Conservation (phyloP, 1,140 invertebrate genomes). For the Pseudachorutes palmiensis region DNA sequence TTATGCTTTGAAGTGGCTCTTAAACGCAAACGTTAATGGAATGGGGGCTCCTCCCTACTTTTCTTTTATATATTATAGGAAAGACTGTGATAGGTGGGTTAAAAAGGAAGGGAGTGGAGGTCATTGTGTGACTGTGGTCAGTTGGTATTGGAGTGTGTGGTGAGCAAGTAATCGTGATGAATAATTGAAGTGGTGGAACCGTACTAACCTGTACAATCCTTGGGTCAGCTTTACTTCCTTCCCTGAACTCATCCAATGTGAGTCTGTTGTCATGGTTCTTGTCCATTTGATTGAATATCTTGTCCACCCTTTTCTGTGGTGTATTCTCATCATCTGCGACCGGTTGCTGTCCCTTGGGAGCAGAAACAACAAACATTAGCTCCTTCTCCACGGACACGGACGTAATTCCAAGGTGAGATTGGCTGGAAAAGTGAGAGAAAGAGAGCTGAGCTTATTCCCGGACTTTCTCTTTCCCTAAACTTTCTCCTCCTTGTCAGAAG, state of each 20-base stretch:
- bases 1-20: too few species aligned
- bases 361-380: conserved; percentile 17
- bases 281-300: conserved; percentile 97
- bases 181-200: background rate
- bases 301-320: conserved; percentile 89
- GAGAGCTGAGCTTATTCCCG: too few species aligned
- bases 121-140: background rate
- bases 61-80: background rate
- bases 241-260: conserved; percentile 94
- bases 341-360: conserved; percentile 71
- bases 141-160: background rate
- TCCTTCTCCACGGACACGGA: too few species aligned
- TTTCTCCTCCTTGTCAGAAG: too few species aligned
- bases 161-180: background rate
- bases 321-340: conserved; percentile 88
- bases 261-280: conserved; percentile 96
- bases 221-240: conserved; percentile 96
- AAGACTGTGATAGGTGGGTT: background rate
- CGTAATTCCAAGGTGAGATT: too few species aligned
- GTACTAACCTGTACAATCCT: conserved; percentile 79
- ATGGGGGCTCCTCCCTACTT: too few species aligned
- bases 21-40: too few species aligned
- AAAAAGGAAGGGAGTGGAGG: background rate
- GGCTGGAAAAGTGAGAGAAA: too few species aligned
- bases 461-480: too few species aligned